Base-by-base conservation (phyloP, 2,888 invertebrate species). In the Schizaphis graminum region DNA sequence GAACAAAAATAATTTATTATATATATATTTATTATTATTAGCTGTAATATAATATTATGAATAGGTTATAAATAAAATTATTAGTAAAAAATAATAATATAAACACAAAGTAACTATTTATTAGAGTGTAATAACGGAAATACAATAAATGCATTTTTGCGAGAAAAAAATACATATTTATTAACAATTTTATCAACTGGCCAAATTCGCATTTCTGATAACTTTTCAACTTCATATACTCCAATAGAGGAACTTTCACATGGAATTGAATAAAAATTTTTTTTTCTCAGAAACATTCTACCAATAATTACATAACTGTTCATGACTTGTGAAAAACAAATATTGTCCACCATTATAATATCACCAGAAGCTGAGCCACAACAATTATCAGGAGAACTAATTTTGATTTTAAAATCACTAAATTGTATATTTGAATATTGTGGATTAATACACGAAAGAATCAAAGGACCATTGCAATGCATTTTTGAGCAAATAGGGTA, bases 391-490 rank as follows among this genome's bases (percentile, higher is more conserved):
- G 53, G 41, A 13, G 67, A 35, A 41, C 24, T 16, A 41, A 53
- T 13, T 24, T 44, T 84, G 11, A 92, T 77, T 44, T 47, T 86
- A 56, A 85, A 86, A 85, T 47, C 35, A 21, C 16, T n/a, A 41
- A 86, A 92, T 11, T 49, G 26, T 85, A 84, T 7, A 24, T 2
- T 24, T 28, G 28, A 35, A 26, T 91, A 91, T 28, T 91, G 91
- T 91, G 61, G 57, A 91, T 61, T 24, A 35, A 41, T 44, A 61
- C 56, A 56, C 28, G 3, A 7, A 47, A 44, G 44, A 91, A 44
- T 21, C n/a, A 91, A 56, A n/a, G 91, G 91, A 47, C 91, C 91
- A 91, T 91, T 67, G 28, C 26, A 47, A 67, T 91, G 57, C 35
- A 47, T 61, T 35, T 61, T 28, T 21, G 67, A 61, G 10, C 28